phyloP scores from a whole-genome alignment of 2,113 vertebrate genomes.

The Nothoprocta perdicaria region DNA sequence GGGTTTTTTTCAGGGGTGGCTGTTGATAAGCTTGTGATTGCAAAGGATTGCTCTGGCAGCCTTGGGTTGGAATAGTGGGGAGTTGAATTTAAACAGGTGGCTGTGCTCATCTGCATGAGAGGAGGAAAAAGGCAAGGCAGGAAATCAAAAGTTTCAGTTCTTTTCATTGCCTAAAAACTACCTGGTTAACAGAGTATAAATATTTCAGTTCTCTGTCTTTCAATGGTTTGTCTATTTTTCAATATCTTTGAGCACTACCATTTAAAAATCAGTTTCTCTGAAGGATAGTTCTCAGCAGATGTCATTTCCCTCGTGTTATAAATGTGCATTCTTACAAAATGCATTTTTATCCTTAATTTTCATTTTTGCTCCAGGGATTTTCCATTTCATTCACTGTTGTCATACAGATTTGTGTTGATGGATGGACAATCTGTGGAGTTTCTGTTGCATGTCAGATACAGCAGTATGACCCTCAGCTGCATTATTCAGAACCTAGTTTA shows the following conservation, averaged over 20 bases:
- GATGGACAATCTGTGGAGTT: not conserved
- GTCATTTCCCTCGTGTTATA: not conserved
- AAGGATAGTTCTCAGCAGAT: not conserved
- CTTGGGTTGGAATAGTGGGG: not conserved
- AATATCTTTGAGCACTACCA: not conserved
- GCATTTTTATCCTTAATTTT: not conserved
- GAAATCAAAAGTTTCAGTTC: not conserved
- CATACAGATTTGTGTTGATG: not conserved
- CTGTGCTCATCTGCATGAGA: not conserved
- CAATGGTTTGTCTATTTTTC: too few relatives aligned
- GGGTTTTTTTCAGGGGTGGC: not conserved
- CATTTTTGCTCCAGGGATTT: not conserved
- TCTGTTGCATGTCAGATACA: not conserved
- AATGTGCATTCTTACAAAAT: not conserved
- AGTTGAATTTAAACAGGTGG: not conserved
- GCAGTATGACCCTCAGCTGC: not conserved
- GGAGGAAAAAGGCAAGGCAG: not conserved
- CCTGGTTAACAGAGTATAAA: not conserved
- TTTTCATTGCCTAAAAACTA: not conserved
- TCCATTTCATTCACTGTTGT: not conserved
- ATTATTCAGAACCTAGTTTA: not conserved
- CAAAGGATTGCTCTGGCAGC: not conserved
- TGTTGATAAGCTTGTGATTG: not conserved
- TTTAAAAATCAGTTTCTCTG: not conserved
- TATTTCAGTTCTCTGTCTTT: not conserved